Conservation (phyloP, 2,113 vertebrate genomes). For the Mastomys natalensis region DNA sequence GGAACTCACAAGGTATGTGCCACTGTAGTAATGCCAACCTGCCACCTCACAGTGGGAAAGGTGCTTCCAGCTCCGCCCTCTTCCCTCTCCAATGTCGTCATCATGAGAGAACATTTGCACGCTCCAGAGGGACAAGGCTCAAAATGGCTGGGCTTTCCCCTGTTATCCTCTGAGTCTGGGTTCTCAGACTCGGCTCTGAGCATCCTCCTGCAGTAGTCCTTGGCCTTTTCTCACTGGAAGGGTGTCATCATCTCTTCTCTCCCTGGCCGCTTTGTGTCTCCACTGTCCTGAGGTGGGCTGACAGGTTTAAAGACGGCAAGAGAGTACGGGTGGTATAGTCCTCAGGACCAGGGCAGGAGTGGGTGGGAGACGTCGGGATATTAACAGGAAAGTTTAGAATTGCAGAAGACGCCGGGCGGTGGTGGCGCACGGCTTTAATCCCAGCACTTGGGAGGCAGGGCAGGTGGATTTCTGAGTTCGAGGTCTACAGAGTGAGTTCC, state of each 20-base stretch:
- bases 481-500: too few species aligned
- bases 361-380: too few species aligned
- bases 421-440: too few species aligned
- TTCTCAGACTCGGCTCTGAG: background rate
- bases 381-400: background rate
- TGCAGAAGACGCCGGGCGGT: too few species aligned
- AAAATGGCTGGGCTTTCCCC: background rate
- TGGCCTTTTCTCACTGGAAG: background rate
- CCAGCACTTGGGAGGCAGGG: too few species aligned
- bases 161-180: background rate
- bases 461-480: too few species aligned
- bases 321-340: background rate
- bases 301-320: background rate
- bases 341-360: background rate
- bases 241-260: too few species aligned
- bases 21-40: background rate
- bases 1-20: background rate
- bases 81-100: background rate
- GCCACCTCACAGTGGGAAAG: too few species aligned
- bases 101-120: rapidly evolving
- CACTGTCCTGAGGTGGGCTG: background rate
- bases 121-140: background rate
- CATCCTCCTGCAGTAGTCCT: background rate
- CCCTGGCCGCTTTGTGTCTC: background rate
- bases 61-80: background rate